A percentile compares a stretch with the other conserved stretches of the same genome.
Evolutionary conservation across 2,888 invertebrate species (phyloP).

Genomic region (Pristionchus arcanus): DNA sequence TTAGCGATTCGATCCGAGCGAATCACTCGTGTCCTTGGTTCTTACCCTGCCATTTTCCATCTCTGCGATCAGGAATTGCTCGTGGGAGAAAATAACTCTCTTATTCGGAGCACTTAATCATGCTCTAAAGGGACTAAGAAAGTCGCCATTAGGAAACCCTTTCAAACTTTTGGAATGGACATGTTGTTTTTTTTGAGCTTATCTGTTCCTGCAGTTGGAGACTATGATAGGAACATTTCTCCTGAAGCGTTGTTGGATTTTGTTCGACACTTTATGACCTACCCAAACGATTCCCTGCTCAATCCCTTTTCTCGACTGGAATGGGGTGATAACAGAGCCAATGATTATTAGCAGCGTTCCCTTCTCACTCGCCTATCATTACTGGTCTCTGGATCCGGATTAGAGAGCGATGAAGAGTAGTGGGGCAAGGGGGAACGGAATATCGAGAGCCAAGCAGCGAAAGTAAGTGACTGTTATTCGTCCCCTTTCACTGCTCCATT

Average conservation of each 20-base stretch:
- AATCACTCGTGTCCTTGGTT: neutral
- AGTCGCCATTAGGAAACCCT: too few relatives aligned
- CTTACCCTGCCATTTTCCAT: neutral
- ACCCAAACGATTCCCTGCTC: neutral
- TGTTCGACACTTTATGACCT: neutral
- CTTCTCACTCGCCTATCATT: neutral
- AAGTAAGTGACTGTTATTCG: constrained; percentile 38
- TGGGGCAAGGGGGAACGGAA: neutral
- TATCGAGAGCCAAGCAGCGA: neutral
- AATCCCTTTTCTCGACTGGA: neutral
- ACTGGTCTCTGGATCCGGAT: constrained; percentile 31
- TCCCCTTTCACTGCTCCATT: constrained; percentile 2
- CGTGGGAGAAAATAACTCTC: too few relatives aligned
- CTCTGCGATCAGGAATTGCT: neutral
- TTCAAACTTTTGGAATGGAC: too few relatives aligned
- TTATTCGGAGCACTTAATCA: too few relatives aligned
- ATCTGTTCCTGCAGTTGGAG: too few relatives aligned
- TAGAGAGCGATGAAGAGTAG: neutral
- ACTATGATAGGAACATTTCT: too few relatives aligned
- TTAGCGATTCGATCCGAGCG: neutral
- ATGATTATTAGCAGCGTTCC: neutral
- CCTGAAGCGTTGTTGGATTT: too few relatives aligned
- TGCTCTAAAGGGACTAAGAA: too few relatives aligned
- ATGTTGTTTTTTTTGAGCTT: too few relatives aligned
- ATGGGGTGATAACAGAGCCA: constrained; percentile 18